Base-by-base conservation (phyloP, 2,113 vertebrate species). In the Pachypanchax playfairii region DNA sequence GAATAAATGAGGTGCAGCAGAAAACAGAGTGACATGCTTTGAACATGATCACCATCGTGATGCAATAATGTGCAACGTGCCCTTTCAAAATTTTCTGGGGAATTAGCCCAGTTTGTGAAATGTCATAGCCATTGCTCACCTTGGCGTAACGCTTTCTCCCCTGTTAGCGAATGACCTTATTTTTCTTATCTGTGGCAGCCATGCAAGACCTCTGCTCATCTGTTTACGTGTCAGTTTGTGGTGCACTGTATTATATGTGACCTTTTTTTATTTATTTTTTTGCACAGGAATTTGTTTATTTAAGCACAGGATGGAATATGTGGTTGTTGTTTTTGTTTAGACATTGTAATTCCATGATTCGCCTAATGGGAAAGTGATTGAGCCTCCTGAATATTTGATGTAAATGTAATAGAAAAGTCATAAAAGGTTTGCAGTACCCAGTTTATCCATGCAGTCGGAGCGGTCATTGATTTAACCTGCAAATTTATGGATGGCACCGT, bases 21-120 rank as follows among this genome's bases (percentile, higher is more conserved):
- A 29, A 46, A 54, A 60, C 66, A 28, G 20, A 55, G 54, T 11
- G 35, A 75, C 55, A 51, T 63, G 61, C 71, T 73, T 72, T 55
- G 61, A 77, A 65, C 65, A 72, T 53, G 62, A 82, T 80, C 75
- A 44, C 78, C 46, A 28, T 66, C 42, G 26, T 80, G 83, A 77
- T 79, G 89, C 83, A 86, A 86, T 84, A 79, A 85, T 74, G 78
- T 63, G 81, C 67, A 84, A 82, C 10, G 63, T 87, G 86, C 77
- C 89, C 87, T 88, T 89, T 85, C 29, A 35, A 72, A 60, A 80
- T 58, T 75, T 88, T 86, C 86, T 21, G 55, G 85, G 85, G 84
- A 88, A 87, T 89, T 87, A 89, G 84, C 84, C 87, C 69, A 79
- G 81, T 88, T 84, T 87, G 77, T 79, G 80, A 89, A 90, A 90